phyloP scores from a whole-genome alignment of 1,140 invertebrate species.

The Rhynchophorus ferrugineus region DNA sequence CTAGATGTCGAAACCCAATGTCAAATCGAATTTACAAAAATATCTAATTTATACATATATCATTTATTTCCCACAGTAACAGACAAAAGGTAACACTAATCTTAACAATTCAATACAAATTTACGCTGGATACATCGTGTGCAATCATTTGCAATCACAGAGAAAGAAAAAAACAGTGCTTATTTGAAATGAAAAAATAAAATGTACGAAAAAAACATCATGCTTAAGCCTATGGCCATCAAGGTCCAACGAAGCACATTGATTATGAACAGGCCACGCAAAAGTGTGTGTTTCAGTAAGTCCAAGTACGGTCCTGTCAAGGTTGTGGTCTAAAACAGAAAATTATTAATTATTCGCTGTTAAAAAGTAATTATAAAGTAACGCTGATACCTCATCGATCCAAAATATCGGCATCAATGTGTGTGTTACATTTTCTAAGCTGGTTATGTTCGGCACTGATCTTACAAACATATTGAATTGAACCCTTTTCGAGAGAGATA shows the following conservation, averaged over 20 bases:
- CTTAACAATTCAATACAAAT: too few relatives aligned
- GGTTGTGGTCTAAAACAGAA: slow-evolving; percentile 18
- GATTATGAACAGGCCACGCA: slow-evolving; percentile 4
- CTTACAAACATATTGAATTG: slow-evolving; percentile 32
- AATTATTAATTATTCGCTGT: too few relatives aligned
- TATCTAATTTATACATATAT: too few relatives aligned
- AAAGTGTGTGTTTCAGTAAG: slow-evolving; percentile 2
- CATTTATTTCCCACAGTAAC: too few relatives aligned
- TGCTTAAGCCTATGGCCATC: slow-evolving; percentile 3
- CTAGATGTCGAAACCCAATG: too few relatives aligned
- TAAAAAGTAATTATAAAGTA: too few relatives aligned
- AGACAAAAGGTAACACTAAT: too few relatives aligned
- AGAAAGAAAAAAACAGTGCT: background rate
- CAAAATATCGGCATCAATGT: slow-evolving; percentile 28
- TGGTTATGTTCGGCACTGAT: slow-evolving; percentile 22
- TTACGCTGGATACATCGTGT: too few relatives aligned
- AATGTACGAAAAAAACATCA: slow-evolving; percentile 1
- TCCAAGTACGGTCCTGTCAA: slow-evolving; percentile 12
- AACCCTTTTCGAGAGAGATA: slow-evolving; percentile 26
- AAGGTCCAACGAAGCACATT: slow-evolving; percentile 10
- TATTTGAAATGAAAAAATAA: slow-evolving; percentile 9
- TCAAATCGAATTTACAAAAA: too few relatives aligned
- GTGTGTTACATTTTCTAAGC: slow-evolving; percentile 25
- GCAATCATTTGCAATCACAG: too few relatives aligned
- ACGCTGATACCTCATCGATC: slow-evolving; percentile 34